These are phyloP conservation scores for Lasioglossum morio DNA, from an alignment of 2,888 invertebrate species.

Conservation along the genomic window DNA sequence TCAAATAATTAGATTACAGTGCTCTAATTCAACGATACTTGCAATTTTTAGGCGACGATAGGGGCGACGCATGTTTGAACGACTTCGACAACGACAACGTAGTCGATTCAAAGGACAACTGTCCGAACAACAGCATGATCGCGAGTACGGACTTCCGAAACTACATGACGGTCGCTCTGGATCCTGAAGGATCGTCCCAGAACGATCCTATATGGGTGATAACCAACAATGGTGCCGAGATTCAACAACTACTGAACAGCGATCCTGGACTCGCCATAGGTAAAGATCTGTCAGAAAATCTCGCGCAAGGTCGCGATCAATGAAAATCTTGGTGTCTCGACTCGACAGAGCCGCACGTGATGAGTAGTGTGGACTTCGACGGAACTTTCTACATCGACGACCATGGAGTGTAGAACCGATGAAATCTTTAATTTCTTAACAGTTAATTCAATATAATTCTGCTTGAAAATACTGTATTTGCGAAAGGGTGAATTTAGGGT, in stretches of 20 bases:
- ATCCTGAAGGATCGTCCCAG: conserved; percentile 97
- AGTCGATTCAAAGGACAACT: conserved; percentile 93
- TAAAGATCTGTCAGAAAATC: conserved; percentile 65
- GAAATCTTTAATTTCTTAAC: no score
- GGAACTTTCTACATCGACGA: conserved; percentile 96
- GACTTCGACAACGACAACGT: conserved; percentile 94
- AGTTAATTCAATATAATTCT: no score
- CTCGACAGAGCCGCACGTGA: conserved; percentile 89
- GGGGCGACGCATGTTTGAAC: conserved; percentile 93
- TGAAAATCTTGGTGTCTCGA: neutral
- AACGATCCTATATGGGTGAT: conserved; percentile 98
- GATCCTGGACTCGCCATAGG: conserved; percentile 98
- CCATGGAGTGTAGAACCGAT: no score
- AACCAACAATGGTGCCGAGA: conserved; percentile 95
- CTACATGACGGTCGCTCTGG: conserved; percentile 95
- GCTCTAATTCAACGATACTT: no score
- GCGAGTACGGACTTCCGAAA: conserved; percentile 96
- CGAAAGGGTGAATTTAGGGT: no score
- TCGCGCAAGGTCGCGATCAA: neutral
- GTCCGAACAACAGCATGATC: conserved; percentile 97
- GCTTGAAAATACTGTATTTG: no score
- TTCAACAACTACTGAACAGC: conserved; percentile 96
- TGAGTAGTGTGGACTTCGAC: conserved; percentile 97
- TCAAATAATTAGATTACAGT: no score
- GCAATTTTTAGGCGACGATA: conserved; percentile 88